Evolutionary conservation across 1,140 invertebrate species (phyloP).

Genomic region (Drusus annulatus): DNA sequence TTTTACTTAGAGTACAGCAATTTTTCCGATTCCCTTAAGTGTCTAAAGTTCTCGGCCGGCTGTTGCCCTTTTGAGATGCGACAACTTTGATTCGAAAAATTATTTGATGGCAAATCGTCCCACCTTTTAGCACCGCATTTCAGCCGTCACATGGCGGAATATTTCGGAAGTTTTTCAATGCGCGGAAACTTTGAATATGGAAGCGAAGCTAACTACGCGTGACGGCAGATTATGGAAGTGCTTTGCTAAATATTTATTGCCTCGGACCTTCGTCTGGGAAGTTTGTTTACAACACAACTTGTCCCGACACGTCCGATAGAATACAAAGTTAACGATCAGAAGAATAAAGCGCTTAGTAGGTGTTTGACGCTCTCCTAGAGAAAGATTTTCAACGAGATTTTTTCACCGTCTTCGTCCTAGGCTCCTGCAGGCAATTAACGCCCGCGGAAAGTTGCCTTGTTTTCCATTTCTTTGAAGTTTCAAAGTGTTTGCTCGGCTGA

Average conservation of each 20-base stretch:
- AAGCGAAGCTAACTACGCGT: slow-evolving; percentile 29
- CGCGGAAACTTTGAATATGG: slow-evolving; percentile 47
- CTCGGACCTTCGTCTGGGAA: slow-evolving; percentile 47
- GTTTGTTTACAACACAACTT: slow-evolving; percentile 47
- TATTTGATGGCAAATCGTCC: slow-evolving; percentile 50
- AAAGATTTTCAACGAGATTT: not conserved
- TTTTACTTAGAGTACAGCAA: slow-evolving; percentile 12
- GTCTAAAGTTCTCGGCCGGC: slow-evolving; percentile 18
- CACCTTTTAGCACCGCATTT: not conserved
- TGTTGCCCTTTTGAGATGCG: slow-evolving; percentile 35
- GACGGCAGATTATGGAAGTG: slow-evolving; percentile 46
- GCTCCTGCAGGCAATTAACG: not conserved
- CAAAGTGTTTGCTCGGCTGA: not conserved
- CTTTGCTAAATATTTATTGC: slow-evolving; percentile 56
- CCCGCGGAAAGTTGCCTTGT: not conserved
- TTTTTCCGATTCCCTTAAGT: not conserved
- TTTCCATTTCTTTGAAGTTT: not conserved
- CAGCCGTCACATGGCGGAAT: slow-evolving; percentile 52
- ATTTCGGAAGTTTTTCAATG: slow-evolving; percentile 52
- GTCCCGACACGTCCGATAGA: slow-evolving; percentile 47
- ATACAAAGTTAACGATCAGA: slow-evolving; percentile 49
- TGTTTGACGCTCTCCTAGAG: not conserved
- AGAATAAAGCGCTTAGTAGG: slow-evolving; percentile 16
- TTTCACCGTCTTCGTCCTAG: not conserved
- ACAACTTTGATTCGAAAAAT: slow-evolving; percentile 55